A percentile compares a stretch with the other conserved stretches of the same genome.
phyloP scores from a whole-genome alignment of 2,797 vertebrate species.

The Peromyscus aztecus region DNA sequence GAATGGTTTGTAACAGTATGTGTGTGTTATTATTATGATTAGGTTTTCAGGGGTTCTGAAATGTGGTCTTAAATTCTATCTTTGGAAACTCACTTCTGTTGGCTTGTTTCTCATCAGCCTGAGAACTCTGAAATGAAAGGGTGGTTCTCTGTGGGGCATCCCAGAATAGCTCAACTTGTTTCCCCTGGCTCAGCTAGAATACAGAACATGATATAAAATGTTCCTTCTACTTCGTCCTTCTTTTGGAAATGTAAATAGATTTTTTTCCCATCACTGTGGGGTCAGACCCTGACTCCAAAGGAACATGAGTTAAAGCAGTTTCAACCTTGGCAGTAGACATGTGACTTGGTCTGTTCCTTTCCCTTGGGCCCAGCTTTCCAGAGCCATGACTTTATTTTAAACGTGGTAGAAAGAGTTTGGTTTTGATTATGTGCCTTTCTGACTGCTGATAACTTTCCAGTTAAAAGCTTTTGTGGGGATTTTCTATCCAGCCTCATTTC shows the following conservation, averaged over 20 bases:
- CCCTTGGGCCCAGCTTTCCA: conserved; percentile 77
- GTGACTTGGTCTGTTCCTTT: conserved; percentile 39
- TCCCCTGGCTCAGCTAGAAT: conserved; percentile 57
- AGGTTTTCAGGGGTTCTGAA: neutral
- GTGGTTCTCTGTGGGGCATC: conserved; percentile 63
- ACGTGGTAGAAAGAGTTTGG: conserved; percentile 78
- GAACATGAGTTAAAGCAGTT: conserved; percentile 77
- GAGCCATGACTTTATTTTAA: conserved; percentile 81
- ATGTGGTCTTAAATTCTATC: neutral
- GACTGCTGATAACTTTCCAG: conserved; percentile 80
- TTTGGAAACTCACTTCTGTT: neutral
- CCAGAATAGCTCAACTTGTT: conserved; percentile 77
- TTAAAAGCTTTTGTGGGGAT: conserved; percentile 67
- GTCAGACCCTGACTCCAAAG: conserved; percentile 75
- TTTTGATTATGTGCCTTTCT: conserved; percentile 82
- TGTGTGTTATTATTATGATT: neutral
- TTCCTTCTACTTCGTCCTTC: conserved; percentile 69
- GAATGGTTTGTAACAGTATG: neutral
- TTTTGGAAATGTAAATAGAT: conserved; percentile 75
- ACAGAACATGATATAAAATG: conserved; percentile 71
- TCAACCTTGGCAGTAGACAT: conserved; percentile 73
- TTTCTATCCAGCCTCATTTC: conserved; percentile 75
- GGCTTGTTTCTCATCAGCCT: neutral
- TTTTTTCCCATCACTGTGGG: conserved; percentile 69
- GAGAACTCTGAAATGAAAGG: conserved; percentile 52